Evolutionary conservation across 1,140 invertebrate genomes (phyloP), one percentile per base, ranked within the genome.

Genomic region (Propsilocerus akamusi): DNA sequence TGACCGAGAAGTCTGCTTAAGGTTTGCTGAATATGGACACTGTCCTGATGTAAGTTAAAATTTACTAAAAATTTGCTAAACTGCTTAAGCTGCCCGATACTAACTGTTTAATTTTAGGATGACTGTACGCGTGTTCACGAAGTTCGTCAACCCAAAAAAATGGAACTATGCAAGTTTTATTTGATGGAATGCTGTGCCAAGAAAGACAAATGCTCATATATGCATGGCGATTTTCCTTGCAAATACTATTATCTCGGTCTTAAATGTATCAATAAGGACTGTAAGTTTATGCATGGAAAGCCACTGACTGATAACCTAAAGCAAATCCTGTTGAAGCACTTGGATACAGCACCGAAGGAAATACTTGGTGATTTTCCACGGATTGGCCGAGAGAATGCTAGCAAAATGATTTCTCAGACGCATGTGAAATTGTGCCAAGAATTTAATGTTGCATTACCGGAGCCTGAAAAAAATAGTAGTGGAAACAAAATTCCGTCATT

Each of bases 161-260:
- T 90, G 73, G 93, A 97, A 64, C 67, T 97, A 0, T 97, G 94
- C 66, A 97, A 97, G 70, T 98, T 95, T 70, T 97, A 96, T 68
- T 64, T 96, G 32, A 91, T 88, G 77, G 89, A 93, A 50, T 90
- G 87, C 63, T 97, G 94, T 70, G 86, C 86, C 7, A 97, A 97
- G 72, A 79, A 86, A 54, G 89, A 94, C 54, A 91, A 92, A 65
- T 98, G 94, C 71, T 71, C 91, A 3, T 98, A 94, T 61, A 88
- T 97, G 83, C 94, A 98, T 72, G 81, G 84, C 56, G 92, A 97
- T 64, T 97, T 95, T 65, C 94, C 94, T 26, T 98, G 94, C 69
- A 97, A 97, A 73, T 96, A 87, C 71, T 96, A 83, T 62, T 93
- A 97, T 60, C 88, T 89, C 41, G 91, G 90, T 55, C 74, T 88